Evolutionary conservation across 2,888 invertebrate genomes (phyloP).

Genomic region (Caenorhabditis sulstoni): DNA sequence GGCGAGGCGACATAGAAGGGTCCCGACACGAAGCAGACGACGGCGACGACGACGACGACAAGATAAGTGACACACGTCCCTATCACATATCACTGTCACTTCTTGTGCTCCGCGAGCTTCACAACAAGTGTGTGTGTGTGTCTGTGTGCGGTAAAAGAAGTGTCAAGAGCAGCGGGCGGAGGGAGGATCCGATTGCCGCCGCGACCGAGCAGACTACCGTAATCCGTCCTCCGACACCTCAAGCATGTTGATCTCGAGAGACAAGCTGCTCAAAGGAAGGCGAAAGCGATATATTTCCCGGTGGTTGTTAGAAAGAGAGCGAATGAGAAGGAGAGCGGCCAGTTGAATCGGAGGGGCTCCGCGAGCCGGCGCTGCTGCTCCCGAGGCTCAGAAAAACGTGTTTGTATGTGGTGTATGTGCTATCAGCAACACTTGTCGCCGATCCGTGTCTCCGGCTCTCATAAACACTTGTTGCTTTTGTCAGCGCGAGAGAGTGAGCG

Average conservation of each 20-base stretch:
- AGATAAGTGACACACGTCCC: conserved; percentile 46
- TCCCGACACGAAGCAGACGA: neutral
- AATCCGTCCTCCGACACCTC: conserved; percentile 8
- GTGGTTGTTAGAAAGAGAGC: conserved; percentile 31
- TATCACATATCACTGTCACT: conserved; percentile 41
- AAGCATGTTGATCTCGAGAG: conserved; percentile 3
- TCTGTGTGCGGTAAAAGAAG: conserved; percentile 39
- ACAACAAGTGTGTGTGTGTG: conserved; percentile 40
- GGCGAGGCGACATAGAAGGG: conserved; percentile 8
- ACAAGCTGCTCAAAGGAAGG: no score
- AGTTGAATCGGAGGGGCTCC: conserved; percentile 13
- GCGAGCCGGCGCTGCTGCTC: neutral
- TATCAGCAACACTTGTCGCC: conserved; percentile 56
- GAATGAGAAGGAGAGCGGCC: no score
- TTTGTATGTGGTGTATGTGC: conserved; percentile 50
- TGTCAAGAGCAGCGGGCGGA: no score
- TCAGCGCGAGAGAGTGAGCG: neutral
- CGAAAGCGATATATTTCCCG: conserved; percentile 47
- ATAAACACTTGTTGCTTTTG: conserved; percentile 50
- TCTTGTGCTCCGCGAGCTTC: neutral
- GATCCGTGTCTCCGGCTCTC: conserved; percentile 8
- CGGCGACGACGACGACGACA: conserved; percentile 1
- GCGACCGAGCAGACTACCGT: neutral
- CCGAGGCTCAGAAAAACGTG: conserved; percentile 40
- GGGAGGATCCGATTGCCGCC: neutral